Conservation (phyloP, 2,888 invertebrate species). For the Eremobia ochroleuca region DNA sequence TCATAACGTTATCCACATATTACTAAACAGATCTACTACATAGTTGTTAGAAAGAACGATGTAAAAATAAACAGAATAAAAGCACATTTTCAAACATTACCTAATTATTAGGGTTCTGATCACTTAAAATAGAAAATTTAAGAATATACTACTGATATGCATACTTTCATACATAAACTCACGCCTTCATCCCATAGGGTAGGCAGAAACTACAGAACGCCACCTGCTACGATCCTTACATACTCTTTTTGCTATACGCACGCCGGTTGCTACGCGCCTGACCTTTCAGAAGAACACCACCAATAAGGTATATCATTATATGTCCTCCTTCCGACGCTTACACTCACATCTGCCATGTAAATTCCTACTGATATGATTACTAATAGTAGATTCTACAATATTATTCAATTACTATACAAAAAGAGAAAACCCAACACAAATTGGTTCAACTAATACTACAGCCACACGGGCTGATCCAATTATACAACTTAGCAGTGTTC, state of each 20-base stretch:
- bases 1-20: too few relatives aligned
- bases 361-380: background rate
- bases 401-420: background rate
- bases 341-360: background rate
- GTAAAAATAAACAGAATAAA: too few relatives aligned
- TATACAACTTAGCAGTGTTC: slow-evolving; percentile 48
- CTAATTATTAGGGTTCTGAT: too few relatives aligned
- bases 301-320: background rate
- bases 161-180: background rate
- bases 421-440: slow-evolving; percentile 3
- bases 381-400: background rate
- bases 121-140: too few relatives aligned
- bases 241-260: too few relatives aligned
- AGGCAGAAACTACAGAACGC: background rate
- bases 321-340: background rate
- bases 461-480: slow-evolving; percentile 24
- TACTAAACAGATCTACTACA: too few relatives aligned
- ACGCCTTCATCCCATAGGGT: background rate
- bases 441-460: background rate
- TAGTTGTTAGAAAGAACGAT: too few relatives aligned
- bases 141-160: too few relatives aligned
- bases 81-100: too few relatives aligned
- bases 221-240: too few relatives aligned
- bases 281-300: background rate
- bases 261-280: too few relatives aligned